phyloP scores from a whole-genome alignment of 2,888 invertebrate species.

The Cantharis rufa region DNA sequence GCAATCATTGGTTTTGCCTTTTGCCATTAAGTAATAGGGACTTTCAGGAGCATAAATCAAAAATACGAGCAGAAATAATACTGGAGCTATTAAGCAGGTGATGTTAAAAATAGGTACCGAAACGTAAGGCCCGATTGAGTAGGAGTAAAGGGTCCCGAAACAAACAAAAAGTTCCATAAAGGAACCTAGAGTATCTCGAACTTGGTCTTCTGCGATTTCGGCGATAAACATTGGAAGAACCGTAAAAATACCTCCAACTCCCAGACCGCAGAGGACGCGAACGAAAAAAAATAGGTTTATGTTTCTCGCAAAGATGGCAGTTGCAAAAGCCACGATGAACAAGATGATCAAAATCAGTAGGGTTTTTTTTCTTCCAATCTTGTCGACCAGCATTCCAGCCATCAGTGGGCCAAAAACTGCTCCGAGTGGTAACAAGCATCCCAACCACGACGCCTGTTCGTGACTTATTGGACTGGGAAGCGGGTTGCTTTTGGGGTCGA shows the following conservation, averaged over 20 bases:
- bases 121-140: constrained; percentile 72
- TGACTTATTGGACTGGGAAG: constrained; percentile 47
- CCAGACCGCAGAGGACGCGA: constrained; percentile 62
- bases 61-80: constrained; percentile 59
- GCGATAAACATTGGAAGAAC: constrained; percentile 85
- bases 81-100: constrained; percentile 63
- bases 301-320: constrained; percentile 45
- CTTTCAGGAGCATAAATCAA: constrained; percentile 82
- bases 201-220: constrained; percentile 80
- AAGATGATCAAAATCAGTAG: constrained; percentile 68
- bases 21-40: constrained; percentile 70
- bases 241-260: constrained; percentile 71
- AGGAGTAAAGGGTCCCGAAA: constrained; percentile 71
- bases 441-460: constrained; percentile 60
- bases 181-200: constrained; percentile 80
- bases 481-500: constrained; percentile 32
- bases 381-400: constrained; percentile 70
- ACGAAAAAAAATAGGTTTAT: constrained; percentile 48
- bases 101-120: constrained; percentile 68
- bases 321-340: constrained; percentile 69
- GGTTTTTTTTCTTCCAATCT: constrained; percentile 71
- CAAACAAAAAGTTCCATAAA: constrained; percentile 76
- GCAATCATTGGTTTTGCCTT: constrained; percentile 66
- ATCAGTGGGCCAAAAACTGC: constrained; percentile 67
- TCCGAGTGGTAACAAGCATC: constrained; percentile 59